Evolutionary conservation across 2,113 vertebrate species (phyloP).

Genomic region (Acinonyx jubatus): DNA sequence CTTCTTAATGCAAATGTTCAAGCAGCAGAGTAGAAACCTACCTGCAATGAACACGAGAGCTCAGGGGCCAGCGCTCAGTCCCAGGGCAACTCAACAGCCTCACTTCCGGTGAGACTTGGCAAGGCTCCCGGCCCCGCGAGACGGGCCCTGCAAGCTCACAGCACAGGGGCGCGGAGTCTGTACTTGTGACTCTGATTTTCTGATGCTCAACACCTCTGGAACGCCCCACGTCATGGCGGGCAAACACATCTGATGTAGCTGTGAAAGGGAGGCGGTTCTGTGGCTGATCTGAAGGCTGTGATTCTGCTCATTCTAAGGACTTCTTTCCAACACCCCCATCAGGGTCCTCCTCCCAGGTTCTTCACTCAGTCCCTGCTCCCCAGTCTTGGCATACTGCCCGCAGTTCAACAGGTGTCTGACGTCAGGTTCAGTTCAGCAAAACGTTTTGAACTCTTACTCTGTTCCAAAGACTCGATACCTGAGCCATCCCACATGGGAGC

Average conservation of each 20-base stretch:
- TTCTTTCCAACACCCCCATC: background rate
- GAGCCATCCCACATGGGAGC: background rate
- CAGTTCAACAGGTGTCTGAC: background rate
- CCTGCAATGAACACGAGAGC: background rate
- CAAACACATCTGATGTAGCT: background rate
- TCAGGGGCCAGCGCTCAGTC: background rate
- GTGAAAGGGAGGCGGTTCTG: background rate
- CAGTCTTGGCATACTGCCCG: background rate
- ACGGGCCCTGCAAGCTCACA: background rate
- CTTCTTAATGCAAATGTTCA: background rate
- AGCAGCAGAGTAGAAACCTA: background rate
- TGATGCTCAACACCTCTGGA: background rate
- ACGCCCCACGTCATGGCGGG: background rate
- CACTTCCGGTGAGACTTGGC: background rate
- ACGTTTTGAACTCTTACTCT: background rate
- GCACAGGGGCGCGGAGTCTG: background rate
- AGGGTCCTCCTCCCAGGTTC: background rate
- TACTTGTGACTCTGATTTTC: background rate
- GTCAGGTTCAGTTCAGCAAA: background rate
- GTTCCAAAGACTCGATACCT: background rate
- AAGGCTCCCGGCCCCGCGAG: fast-evolving
- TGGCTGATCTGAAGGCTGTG: background rate
- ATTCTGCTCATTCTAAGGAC: background rate
- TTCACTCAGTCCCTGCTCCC: background rate
- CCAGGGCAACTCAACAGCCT: background rate